Base-by-base conservation (phyloP, 2,797 vertebrate species). In the Thripadectes ignobilis region DNA sequence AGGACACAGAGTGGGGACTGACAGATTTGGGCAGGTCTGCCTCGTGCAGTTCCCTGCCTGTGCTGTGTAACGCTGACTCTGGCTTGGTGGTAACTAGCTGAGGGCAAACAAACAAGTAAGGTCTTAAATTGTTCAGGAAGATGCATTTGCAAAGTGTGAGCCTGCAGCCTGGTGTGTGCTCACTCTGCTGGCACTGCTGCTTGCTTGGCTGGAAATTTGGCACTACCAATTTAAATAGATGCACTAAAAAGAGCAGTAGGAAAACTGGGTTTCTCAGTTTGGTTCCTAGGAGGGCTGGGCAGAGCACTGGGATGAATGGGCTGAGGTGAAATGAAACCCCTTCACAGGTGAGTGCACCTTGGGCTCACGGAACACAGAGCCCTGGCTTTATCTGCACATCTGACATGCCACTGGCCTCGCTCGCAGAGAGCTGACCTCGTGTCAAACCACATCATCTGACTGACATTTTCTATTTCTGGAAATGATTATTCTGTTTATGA, bases 401-500 rank as follows among this genome's bases (percentile, higher is more conserved):
- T 92, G 63, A 93, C 91, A 71, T 14, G 82, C n/a, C 92, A 69
- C 93, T 39, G 92, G 89, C 65, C 48, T 32, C 54, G 16, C 94
- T 89, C 68, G 82, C 88, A 65, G 78, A 93, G 55, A 79, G 89
- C 81, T 96, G 95, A 94, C 92, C 96, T 83, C 20, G 55, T 85
- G 85, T 89, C 61, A 67, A 54, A 83, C 66, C 63, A 34, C 84
- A 88, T 73, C 92, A 89, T 94, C 87, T 63, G 84, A 74, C 57
- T 81, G 92, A 74, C 66, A 22, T 95, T 94, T 96, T 95, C 91
- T 97, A 86, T 97, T 96, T 95, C 97, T 97, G 96, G 94, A 89
- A 90, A 95, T 97, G 85, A 96, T 97, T 97, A 95, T 95, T 97
- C 91, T 96, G 92, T 96, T 97, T 96, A 96, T 95, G 92, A 95